Base-by-base conservation (phyloP, 2,797 vertebrate genomes). In the Hemibagrus guttatus region DNA sequence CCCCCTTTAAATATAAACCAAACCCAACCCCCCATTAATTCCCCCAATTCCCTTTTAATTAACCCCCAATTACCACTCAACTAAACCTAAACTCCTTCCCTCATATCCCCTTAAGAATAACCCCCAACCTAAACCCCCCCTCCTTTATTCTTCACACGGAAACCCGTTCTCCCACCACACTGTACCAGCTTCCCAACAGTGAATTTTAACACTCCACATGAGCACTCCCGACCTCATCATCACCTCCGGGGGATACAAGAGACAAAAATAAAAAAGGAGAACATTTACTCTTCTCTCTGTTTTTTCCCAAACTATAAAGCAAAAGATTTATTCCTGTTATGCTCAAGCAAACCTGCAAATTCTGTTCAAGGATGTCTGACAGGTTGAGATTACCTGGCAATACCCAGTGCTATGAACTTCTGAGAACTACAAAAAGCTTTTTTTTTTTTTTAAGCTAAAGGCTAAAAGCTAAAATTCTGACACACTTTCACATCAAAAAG, bases 341-440 rank as follows among this genome's bases (percentile, higher is more conserved):
- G 76, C 81, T 78, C 59, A 69, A 58, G 74, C 61, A 87, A 66
- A 84, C 86, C 90, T 83, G 83, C 82, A 86, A 83, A 86, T 76
- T 76, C 83, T 86, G 83, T 71, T 90, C 76, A 81, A 82, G 68
- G 39, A 84, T 71, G 74, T 84, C 81, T 72, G 90, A 82, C 87
- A 82, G 83, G 31, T 78, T 80, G 81, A 68, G 90, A 76, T 56
- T 82, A 80, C 81, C 85, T 74, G 82, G 87, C 85, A 28, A 87
- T 87, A 63, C 49, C 52, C 71, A 11, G 52, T 75, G 86, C 78
- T 31, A 16, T 75, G 72, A 52, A 75, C 42, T 31, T 21, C 8
- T 12, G 64, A 84, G 28, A 72, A 72, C 58, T 89, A 85, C 88
- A 79, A 85, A 91, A 91, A 68, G 61, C 31, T 26, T 66, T 17